These are phyloP conservation scores for Paramormyrops hopkinsi DNA, from an alignment of 2,797 vertebrate species.

Conservation along the genomic window DNA sequence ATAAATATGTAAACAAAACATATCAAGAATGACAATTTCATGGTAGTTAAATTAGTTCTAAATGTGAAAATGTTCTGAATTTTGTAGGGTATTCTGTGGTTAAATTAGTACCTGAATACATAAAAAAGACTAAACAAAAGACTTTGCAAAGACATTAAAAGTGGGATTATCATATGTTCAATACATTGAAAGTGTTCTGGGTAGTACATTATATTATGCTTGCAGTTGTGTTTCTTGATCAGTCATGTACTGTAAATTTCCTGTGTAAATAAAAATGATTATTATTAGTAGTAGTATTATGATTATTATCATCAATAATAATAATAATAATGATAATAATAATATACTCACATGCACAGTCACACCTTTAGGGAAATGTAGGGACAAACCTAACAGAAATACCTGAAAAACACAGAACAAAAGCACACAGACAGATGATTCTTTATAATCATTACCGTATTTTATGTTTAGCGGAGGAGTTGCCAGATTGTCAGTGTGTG, in stretches of 20 bases:
- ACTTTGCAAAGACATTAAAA: background rate
- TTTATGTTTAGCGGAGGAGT: background rate
- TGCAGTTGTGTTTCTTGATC: background rate
- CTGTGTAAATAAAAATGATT: background rate
- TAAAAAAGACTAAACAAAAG: background rate
- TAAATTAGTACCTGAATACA: background rate
- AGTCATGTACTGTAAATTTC: background rate
- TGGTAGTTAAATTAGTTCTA: background rate
- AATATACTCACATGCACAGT: too few relatives aligned
- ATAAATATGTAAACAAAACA: background rate
- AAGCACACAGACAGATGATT: background rate
- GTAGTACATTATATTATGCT: background rate
- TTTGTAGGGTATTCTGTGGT: background rate
- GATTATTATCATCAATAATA: background rate
- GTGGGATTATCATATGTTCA: background rate
- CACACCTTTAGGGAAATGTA: background rate
- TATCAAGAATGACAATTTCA: background rate
- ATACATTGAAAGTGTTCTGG: background rate
- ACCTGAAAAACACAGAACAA: background rate
- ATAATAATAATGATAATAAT: background rate
- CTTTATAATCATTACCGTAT: background rate
- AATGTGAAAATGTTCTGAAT: background rate
- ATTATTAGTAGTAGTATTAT: background rate
- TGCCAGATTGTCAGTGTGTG: too few relatives aligned
- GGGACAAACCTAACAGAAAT: background rate